Evolutionary conservation across 1,140 invertebrate species (phyloP).

Genomic region (Drosophila parvula): DNA sequence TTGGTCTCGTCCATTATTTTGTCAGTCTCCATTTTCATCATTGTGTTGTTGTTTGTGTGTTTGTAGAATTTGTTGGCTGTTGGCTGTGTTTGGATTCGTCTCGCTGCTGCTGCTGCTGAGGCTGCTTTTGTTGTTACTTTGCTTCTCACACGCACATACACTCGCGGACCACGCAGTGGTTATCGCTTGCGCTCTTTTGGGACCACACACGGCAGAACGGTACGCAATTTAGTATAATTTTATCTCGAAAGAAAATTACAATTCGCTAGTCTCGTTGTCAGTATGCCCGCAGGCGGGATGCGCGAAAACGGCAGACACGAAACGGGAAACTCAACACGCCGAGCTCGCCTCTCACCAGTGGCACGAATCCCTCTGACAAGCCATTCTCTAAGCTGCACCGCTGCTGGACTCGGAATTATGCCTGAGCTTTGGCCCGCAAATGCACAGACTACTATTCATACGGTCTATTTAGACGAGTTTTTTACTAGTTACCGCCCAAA

Average conservation of each 20-base stretch:
- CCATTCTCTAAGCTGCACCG: conserved; percentile 15
- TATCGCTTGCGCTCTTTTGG: conserved; percentile 32
- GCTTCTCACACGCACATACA: conserved; percentile 23
- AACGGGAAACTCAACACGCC: conserved; percentile 37
- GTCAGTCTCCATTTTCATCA: conserved; percentile 86
- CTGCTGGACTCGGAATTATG: not conserved
- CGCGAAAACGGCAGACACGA: conserved; percentile 29
- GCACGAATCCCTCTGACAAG: conserved; percentile 6
- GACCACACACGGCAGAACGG: conserved; percentile 8
- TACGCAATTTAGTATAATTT: conserved; percentile 31
- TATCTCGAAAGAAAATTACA: conserved; percentile 44
- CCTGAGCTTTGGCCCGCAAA: conserved; percentile 10
- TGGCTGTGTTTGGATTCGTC: conserved; percentile 42
- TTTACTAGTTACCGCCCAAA: conserved; percentile 25
- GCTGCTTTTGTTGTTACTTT: conserved; percentile 10
- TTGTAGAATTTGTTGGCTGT: conserved; percentile 66
- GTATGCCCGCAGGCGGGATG: conserved; percentile 42
- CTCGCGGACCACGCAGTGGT: conserved; percentile 24
- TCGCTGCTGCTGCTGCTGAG: conserved; percentile 11
- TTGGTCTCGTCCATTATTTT: conserved; percentile 85
- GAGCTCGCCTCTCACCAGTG: conserved; percentile 22
- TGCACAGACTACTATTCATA: not conserved
- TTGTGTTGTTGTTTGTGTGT: conserved; percentile 72
- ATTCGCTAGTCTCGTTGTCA: conserved; percentile 37
- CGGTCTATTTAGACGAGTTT: conserved; percentile 15